phyloP scores from a whole-genome alignment of 2,113 vertebrate genomes.

The Leucosticte australis region DNA sequence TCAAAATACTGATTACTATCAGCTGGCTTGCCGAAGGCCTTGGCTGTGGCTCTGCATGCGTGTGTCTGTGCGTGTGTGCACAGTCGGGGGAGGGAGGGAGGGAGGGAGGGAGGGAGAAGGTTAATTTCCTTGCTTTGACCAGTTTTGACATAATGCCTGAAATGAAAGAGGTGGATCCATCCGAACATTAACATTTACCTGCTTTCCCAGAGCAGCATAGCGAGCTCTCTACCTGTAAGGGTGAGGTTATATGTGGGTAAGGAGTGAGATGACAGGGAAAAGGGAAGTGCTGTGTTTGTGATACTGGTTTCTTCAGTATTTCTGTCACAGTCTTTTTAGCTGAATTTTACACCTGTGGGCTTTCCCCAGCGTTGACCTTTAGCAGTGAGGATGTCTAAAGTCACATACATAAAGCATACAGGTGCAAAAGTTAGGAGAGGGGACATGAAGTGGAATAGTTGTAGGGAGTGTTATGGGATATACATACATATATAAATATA shows the following conservation, averaged over 20 bases:
- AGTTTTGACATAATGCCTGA: conserved; percentile 34
- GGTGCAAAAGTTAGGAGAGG: background rate
- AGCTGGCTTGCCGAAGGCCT: conserved; percentile 65
- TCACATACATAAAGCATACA: background rate
- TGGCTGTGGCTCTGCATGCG: conserved; percentile 51
- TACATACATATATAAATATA: background rate
- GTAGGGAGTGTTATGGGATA: background rate
- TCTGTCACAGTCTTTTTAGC: background rate
- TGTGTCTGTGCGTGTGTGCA: conserved; percentile 49
- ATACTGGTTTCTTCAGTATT: background rate
- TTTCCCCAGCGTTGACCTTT: background rate
- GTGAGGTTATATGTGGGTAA: background rate
- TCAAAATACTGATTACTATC: conserved; percentile 69
- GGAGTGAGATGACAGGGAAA: background rate
- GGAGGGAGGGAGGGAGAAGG: conserved; percentile 17
- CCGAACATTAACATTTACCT: background rate
- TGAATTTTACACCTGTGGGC: background rate
- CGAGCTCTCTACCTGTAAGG: background rate
- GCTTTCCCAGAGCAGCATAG: background rate
- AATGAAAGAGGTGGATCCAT: background rate
- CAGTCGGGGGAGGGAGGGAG: background rate
- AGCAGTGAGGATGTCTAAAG: background rate
- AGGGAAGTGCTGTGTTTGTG: background rate
- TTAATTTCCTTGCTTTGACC: conserved; percentile 54
- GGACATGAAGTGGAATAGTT: background rate